A percentile compares a stretch with the other conserved stretches of the same genome.
These are phyloP conservation scores for Ifrita kowaldi DNA, from an alignment of 2,113 vertebrate species.

Conservation along the genomic window DNA sequence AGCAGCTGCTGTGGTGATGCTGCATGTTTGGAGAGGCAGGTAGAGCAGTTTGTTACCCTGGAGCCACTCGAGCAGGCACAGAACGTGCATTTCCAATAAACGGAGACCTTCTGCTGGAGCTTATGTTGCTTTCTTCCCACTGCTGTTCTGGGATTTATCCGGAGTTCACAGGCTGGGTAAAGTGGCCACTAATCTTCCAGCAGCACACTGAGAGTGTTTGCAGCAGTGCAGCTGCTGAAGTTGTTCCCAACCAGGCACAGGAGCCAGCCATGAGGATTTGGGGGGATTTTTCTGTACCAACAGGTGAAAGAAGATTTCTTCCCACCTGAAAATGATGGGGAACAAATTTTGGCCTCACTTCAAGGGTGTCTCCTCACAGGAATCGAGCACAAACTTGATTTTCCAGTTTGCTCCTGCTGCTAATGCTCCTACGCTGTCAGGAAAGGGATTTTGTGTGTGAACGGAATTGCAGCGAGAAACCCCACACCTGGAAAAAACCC, in stretches of 20 bases:
- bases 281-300: not conserved
- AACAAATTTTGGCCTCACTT: not conserved
- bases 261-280: not conserved
- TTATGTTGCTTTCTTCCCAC: constrained; percentile 37
- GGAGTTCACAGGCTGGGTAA: constrained; percentile 49
- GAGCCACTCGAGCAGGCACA: not conserved
- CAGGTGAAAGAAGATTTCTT: not conserved
- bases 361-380: not conserved
- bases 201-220: constrained; percentile 8
- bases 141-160: constrained; percentile 55
- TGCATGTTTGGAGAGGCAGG: not conserved
- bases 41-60: not conserved
- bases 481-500: not conserved
- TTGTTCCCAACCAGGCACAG: not conserved
- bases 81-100: not conserved
- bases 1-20: constrained; percentile 9
- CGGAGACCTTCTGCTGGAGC: constrained; percentile 38
- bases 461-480: not conserved
- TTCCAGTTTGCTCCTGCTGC: not conserved
- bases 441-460: not conserved
- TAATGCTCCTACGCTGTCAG: not conserved
- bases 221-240: not conserved
- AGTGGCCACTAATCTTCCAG: constrained; percentile 23
- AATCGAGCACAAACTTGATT: fast-evolving
- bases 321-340: not conserved